Base-by-base conservation (phyloP, 2,888 invertebrate species). In the Apomyelois bistriatella region DNA sequence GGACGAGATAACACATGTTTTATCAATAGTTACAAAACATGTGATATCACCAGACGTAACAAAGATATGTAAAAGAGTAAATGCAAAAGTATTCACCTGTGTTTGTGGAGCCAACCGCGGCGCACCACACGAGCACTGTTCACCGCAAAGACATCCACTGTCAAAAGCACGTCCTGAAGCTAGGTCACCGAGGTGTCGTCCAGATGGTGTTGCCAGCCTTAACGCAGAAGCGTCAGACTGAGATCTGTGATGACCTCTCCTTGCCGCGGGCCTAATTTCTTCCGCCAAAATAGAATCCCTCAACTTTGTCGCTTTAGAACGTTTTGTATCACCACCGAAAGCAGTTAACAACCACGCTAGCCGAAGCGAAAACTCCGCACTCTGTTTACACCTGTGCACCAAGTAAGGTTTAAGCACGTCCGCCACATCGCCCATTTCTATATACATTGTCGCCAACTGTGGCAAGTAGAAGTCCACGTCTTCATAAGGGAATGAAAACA, bases 381-480 rank as follows among this genome's bases (percentile, higher is more conserved):
- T 97, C 80, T 95, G 94, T 72, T 98, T 94, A 92, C 99, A 99
- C 79, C 91, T 78, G 71, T 84, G 70, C 70, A 90, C 88, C 67
- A 91, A 74, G 72, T 91, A 91, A 43, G 91, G 90, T 63, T 79
- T 76, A 61, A 91, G 72, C 62, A 90, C 85, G 91, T 99, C 99
- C 53, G 99, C 99, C 64, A 99, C 95, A 79, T 99, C 99, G 72
- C 96, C 96, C 94, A 98, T 97, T 91, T 99, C 98, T 85, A 99
- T 96, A 83, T 99, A 99, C 97, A 99, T 98, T 73, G 97, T 97
- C 73, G 99, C 95, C 74, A 99, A 90, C 88, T 99, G 99, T 47
- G 99, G 99, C 79, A 99, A 93, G 90, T 99, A 99, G 83, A 99
- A 97, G 91, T 99, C 99, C 60, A 99, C 98, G 66, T 98, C 98